A percentile compares a stretch with the other conserved stretches of the same genome.
phyloP scores from a whole-genome alignment of 2,888 invertebrate species.

The Yponomeuta evonymella region DNA sequence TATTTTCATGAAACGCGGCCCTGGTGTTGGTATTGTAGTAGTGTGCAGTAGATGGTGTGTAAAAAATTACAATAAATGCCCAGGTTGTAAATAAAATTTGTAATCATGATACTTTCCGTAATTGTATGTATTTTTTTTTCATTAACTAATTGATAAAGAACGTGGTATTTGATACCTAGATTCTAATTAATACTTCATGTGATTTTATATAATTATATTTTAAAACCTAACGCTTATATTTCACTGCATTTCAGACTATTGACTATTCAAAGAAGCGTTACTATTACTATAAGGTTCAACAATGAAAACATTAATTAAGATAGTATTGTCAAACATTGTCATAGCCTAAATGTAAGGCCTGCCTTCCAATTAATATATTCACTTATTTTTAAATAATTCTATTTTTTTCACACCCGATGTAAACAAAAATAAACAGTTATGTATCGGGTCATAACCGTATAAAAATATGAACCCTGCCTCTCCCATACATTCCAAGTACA shows the following conservation, averaged over 20 bases:
- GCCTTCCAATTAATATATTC: background rate
- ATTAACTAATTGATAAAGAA: background rate
- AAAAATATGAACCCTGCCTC: background rate
- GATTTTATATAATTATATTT: background rate
- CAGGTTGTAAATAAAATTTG: background rate
- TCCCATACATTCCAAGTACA: background rate
- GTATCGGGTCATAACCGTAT: no score
- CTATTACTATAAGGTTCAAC: no score
- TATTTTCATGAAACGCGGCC: no score
- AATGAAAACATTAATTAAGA: background rate
- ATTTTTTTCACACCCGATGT: background rate
- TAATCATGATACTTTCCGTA: background rate
- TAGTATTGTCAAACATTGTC: background rate
- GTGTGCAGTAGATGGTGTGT: no score
- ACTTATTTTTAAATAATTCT: background rate
- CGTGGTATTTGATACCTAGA: constrained; percentile 9
- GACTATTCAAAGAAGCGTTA: no score
- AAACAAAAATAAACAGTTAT: background rate
- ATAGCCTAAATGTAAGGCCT: background rate
- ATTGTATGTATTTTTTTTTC: background rate
- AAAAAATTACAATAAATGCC: no score
- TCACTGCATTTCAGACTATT: background rate
- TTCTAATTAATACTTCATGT: constrained; percentile 1
- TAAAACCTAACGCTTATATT: background rate
- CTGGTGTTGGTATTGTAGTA: no score